These are phyloP conservation scores for Polyergus mexicanus DNA, from an alignment of 1,140 invertebrate genomes.

Conservation along the genomic window DNA sequence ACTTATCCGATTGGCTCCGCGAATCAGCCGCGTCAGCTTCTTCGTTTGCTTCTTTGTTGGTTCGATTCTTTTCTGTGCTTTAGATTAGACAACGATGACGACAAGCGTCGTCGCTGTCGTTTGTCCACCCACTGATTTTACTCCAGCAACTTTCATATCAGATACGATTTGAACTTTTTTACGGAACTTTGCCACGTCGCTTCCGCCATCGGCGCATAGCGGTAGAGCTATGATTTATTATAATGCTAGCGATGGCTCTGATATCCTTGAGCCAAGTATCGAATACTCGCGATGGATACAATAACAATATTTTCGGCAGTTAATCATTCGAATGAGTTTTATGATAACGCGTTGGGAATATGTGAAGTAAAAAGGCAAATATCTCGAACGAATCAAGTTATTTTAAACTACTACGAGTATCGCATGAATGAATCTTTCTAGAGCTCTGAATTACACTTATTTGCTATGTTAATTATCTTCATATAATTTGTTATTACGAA, in stretches of 20 bases:
- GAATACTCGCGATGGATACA: background rate
- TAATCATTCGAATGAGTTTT: background rate
- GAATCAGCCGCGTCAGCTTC: slow-evolving; percentile 84
- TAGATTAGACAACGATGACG: slow-evolving; percentile 37
- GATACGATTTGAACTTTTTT: slow-evolving; percentile 80
- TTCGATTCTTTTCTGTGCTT: slow-evolving; percentile 23
- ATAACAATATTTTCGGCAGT: background rate
- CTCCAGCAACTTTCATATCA: slow-evolving; percentile 78
- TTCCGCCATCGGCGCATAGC: slow-evolving; percentile 43
- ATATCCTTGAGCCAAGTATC: background rate
- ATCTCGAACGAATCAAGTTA: background rate
- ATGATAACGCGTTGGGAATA: background rate
- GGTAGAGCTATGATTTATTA: background rate
- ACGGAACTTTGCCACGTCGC: slow-evolving; percentile 48
- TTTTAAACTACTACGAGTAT: background rate
- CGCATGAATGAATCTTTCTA: background rate
- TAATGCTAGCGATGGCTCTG: slow-evolving; percentile 5
- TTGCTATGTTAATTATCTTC: slow-evolving; percentile 4
- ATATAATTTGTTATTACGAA: slow-evolving; percentile 45
- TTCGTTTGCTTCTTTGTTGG: slow-evolving; percentile 57
- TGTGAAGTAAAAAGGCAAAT: background rate
- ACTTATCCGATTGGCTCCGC: slow-evolving; percentile 86
- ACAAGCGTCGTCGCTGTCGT: slow-evolving; percentile 29
- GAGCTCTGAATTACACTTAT: background rate
- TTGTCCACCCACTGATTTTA: slow-evolving; percentile 46